These are phyloP conservation scores for Channallabes apus DNA, from an alignment of 2,797 vertebrate genomes.

Conservation along the genomic window DNA sequence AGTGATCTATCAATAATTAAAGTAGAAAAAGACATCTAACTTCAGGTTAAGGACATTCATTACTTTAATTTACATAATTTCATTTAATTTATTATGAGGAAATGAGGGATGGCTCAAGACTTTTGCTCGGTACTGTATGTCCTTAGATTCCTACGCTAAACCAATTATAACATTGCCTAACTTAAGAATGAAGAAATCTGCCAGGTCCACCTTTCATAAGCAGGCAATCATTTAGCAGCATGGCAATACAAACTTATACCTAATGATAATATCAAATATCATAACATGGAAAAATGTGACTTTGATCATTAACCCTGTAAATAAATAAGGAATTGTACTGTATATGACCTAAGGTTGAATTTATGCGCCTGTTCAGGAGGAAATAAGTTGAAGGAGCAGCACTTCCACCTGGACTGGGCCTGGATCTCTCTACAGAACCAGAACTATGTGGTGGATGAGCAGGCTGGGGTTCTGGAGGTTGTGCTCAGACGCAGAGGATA, in stretches of 20 bases:
- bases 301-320: not conserved
- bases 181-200: not conserved
- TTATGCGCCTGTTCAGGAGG: conserved; percentile 75
- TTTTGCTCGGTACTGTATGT: not conserved
- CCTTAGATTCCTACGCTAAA: not conserved
- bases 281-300: too few species aligned
- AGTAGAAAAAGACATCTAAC: too few species aligned
- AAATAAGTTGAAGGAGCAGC: conserved; percentile 85
- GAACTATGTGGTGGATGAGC: conserved; percentile 87
- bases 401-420: conserved; percentile 88
- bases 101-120: too few species aligned
- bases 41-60: too few species aligned
- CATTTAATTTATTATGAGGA: too few species aligned
- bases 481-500: conserved; percentile 87
- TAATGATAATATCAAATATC: too few species aligned
- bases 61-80: too few species aligned
- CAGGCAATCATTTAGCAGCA: too few species aligned
- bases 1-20: too few species aligned
- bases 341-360: not conserved
- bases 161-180: not conserved
- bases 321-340: not conserved
- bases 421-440: conserved; percentile 93
- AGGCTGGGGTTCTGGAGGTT: conserved; percentile 83
- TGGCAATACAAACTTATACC: too few species aligned
- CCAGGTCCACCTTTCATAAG: too few species aligned